These are phyloP conservation scores for Rhabdomys pumilio DNA, from an alignment of 2,797 vertebrate species.

Conservation along the genomic window DNA sequence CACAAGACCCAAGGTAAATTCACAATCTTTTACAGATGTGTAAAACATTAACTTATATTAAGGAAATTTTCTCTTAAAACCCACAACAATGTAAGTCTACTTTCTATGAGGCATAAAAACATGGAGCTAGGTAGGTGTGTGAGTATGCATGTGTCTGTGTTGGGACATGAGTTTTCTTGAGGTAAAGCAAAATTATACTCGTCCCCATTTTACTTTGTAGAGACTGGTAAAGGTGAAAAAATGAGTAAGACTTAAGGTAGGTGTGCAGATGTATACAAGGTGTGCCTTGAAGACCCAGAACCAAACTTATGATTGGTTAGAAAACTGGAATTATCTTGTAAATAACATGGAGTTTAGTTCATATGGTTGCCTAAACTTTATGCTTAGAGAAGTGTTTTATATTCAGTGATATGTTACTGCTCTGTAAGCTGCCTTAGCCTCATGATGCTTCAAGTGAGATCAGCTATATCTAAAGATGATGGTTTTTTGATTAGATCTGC, in stretches of 20 bases:
- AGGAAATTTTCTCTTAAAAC: constrained; percentile 12
- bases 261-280: neutral
- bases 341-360: neutral
- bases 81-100: neutral
- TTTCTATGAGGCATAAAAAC: neutral
- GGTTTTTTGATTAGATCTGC: neutral
- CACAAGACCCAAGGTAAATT: neutral
- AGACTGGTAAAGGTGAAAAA: neutral
- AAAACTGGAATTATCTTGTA: constrained; percentile 14
- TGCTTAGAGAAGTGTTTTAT: constrained; percentile 18
- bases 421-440: neutral
- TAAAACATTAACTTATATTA: neutral
- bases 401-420: neutral
- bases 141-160: neutral
- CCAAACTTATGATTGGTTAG: neutral
- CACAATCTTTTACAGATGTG: constrained; percentile 11
- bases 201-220: neutral
- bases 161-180: neutral
- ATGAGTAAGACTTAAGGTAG: neutral
- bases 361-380: neutral
- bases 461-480: neutral
- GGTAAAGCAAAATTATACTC: neutral
- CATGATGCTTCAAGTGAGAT: constrained; percentile 19
- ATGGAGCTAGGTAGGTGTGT: neutral
- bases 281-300: neutral